Conservation (phyloP, 1,140 invertebrate species). For the Drosophila willistoni region DNA sequence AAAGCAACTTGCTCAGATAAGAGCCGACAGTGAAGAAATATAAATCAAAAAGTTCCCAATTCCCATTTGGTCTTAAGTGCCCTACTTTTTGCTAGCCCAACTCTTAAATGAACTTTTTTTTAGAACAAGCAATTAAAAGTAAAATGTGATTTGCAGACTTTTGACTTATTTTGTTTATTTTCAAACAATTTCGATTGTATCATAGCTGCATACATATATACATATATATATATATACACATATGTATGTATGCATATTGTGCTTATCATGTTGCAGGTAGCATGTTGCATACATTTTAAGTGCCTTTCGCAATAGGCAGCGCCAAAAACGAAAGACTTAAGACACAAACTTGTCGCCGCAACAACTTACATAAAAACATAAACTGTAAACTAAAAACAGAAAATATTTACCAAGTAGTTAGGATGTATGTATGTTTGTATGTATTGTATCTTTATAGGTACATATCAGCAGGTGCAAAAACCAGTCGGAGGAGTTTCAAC, state of each 20-base stretch:
- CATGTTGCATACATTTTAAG: slow-evolving; percentile 41
- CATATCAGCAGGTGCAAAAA: slow-evolving; percentile 10
- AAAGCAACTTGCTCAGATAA: background rate
- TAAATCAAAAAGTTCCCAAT: background rate
- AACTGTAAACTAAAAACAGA: slow-evolving; percentile 33
- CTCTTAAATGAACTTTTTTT: too few relatives aligned
- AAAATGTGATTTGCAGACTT: background rate
- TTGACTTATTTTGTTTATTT: background rate
- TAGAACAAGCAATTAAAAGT: too few relatives aligned
- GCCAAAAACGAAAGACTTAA: slow-evolving; percentile 61
- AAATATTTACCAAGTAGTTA: slow-evolving; percentile 14
- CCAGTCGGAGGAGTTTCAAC: slow-evolving; percentile 13
- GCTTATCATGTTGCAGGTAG: slow-evolving; percentile 57
- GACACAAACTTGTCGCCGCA: slow-evolving; percentile 64
- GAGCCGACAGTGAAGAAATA: background rate
- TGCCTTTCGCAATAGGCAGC: slow-evolving; percentile 5
- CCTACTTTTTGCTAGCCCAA: too few relatives aligned
- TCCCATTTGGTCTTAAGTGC: too few relatives aligned
- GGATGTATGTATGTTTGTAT: slow-evolving; percentile 10
- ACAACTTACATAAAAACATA: slow-evolving; percentile 67
- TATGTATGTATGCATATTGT: slow-evolving; percentile 25
- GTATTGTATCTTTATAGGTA: background rate
- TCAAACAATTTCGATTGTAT: background rate
- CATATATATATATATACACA: too few relatives aligned
- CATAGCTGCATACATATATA: too few relatives aligned